Evolutionary conservation across 1,140 invertebrate species (phyloP).

Genomic region (Lutraria rhynchaena): DNA sequence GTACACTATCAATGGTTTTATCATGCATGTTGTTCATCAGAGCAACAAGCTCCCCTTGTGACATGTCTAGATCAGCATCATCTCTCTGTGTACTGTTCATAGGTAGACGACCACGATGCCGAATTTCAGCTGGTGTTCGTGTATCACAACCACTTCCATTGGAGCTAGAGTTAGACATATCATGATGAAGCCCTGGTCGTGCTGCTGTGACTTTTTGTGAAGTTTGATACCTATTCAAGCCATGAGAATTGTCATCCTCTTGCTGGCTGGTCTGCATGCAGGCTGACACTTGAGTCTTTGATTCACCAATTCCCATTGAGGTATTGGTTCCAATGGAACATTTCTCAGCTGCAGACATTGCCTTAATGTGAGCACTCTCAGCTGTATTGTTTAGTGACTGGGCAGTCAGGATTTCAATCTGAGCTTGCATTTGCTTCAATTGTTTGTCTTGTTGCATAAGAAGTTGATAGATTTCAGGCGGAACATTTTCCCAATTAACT

Average conservation of each 20-base stretch:
- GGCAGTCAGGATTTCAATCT: slow-evolving; percentile 75
- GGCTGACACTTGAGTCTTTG: slow-evolving; percentile 53
- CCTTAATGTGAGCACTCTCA: not conserved
- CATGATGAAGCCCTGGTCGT: slow-evolving; percentile 1
- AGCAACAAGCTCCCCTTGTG: slow-evolving; percentile 65
- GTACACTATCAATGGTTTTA: slow-evolving; percentile 73
- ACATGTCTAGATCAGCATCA: slow-evolving; percentile 66
- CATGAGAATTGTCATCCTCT: slow-evolving; percentile 31
- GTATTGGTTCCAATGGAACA: slow-evolving; percentile 75
- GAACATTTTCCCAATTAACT: slow-evolving; percentile 74
- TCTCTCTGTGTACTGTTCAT: slow-evolving; percentile 74
- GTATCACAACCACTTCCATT: slow-evolving; percentile 57
- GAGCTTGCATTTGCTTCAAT: slow-evolving; percentile 76
- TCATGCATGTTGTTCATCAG: slow-evolving; percentile 72
- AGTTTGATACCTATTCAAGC: not conserved
- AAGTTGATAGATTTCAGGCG: slow-evolving; percentile 75
- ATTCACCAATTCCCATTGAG: slow-evolving; percentile 48
- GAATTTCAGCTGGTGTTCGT: slow-evolving; percentile 70
- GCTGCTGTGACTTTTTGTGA: not conserved
- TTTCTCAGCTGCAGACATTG: slow-evolving; percentile 55
- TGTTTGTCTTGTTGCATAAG: slow-evolving; percentile 77
- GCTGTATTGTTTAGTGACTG: slow-evolving; percentile 47
- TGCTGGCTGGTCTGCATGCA: slow-evolving; percentile 72
- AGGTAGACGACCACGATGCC: slow-evolving; percentile 68
- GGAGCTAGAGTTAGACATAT: slow-evolving; percentile 52